phyloP scores from a whole-genome alignment of 2,797 vertebrate species.

The Remorina albescens region DNA sequence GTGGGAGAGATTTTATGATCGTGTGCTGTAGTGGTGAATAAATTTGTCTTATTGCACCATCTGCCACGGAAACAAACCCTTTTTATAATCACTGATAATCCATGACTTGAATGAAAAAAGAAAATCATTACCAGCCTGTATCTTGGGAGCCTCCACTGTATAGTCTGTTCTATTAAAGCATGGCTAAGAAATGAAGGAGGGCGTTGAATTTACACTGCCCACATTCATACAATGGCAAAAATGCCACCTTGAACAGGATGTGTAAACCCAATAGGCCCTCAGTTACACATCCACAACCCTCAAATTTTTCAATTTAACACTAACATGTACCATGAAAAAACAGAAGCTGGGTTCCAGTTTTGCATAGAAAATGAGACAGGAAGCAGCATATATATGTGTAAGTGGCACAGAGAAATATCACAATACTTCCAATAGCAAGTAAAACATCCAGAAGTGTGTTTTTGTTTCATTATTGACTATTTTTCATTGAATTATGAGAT shows the following conservation, averaged over 20 bases:
- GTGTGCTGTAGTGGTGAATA: slow-evolving; percentile 41
- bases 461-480: neutral
- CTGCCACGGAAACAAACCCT: slow-evolving; percentile 44
- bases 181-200: slow-evolving; percentile 52
- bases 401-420: neutral
- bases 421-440: neutral
- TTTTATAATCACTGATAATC: slow-evolving; percentile 57
- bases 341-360: slow-evolving; percentile 1
- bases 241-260: slow-evolving; percentile 72
- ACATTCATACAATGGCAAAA: slow-evolving; percentile 84
- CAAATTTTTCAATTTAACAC: slow-evolving; percentile 30
- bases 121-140: slow-evolving; percentile 41
- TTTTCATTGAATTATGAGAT: neutral
- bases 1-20: slow-evolving; percentile 18
- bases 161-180: slow-evolving; percentile 50
- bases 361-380: neutral
- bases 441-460: neutral
- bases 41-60: slow-evolving; percentile 59
- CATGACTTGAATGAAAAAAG: slow-evolving; percentile 52
- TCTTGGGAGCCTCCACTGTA: slow-evolving; percentile 21
- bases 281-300: slow-evolving; percentile 41
- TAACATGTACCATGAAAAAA: slow-evolving; percentile 20
- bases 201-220: slow-evolving; percentile 80
- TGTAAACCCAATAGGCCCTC: slow-evolving; percentile 65
- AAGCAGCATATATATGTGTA: neutral